Percentiles rank a stretch among this genome's conserved stretches.
These are phyloP conservation scores for Athalia circularis DNA, from an alignment of 2,888 invertebrate genomes.

Conservation along the genomic window DNA sequence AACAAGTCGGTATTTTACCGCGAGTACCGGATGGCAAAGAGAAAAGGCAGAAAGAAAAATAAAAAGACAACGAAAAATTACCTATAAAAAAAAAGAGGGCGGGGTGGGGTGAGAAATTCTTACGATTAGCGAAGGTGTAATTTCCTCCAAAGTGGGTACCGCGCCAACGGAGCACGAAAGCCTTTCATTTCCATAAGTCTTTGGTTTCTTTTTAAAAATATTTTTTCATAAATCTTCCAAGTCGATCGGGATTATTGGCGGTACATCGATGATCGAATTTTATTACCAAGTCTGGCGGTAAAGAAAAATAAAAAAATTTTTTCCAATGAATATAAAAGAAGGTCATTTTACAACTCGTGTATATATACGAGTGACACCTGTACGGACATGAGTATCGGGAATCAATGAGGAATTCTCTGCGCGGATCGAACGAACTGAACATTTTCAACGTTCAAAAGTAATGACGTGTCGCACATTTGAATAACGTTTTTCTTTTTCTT, in stretches of 20 bases:
- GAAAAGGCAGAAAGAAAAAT: background rate
- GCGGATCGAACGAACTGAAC: background rate
- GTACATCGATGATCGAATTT: constrained; percentile 1
- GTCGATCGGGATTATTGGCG: background rate
- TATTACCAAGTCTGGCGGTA: background rate
- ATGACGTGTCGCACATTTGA: too few relatives aligned
- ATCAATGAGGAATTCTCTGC: background rate
- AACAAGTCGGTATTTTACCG: constrained; percentile 61
- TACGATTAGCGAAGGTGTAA: constrained; percentile 53
- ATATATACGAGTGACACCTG: background rate
- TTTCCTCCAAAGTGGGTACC: constrained; percentile 36
- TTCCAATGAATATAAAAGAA: background rate
- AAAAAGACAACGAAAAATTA: background rate
- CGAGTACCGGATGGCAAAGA: constrained; percentile 47
- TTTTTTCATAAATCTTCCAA: background rate
- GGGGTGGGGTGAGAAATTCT: constrained; percentile 49
- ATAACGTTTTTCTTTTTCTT: background rate
- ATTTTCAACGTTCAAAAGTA: background rate
- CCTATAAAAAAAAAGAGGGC: background rate
- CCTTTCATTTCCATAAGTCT: background rate
- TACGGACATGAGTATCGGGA: background rate
- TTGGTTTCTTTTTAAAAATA: background rate
- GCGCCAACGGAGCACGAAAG: background rate
- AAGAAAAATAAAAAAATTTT: background rate
- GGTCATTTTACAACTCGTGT: background rate